These are phyloP conservation scores for Sesia bembeciformis DNA, from an alignment of 2,888 invertebrate genomes.

Conservation along the genomic window DNA sequence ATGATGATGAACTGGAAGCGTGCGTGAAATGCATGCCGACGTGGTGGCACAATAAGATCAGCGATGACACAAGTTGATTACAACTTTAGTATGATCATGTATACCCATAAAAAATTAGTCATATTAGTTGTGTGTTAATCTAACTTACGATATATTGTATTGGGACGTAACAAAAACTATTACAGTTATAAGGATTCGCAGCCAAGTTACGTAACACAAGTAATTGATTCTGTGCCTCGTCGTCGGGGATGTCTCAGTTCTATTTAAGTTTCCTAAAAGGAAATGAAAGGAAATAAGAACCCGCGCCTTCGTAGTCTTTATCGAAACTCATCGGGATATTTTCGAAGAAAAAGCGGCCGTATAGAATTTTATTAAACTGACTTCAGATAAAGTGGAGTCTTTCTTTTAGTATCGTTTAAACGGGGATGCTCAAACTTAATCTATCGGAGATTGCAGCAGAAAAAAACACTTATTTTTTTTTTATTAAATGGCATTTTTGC, in stretches of 20 bases:
- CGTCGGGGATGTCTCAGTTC: conserved; percentile 68
- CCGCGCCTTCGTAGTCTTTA: conserved; percentile 58
- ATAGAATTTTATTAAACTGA: conserved; percentile 47
- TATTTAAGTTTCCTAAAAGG: conserved; percentile 74
- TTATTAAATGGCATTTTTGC: too few species aligned
- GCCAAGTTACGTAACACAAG: conserved; percentile 58
- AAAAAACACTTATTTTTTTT: too few species aligned
- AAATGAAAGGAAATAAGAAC: conserved; percentile 72
- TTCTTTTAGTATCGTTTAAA: conserved; percentile 13
- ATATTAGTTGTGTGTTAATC: background rate
- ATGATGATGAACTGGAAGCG: too few species aligned
- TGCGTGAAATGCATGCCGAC: too few species aligned
- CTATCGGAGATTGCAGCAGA: too few species aligned
- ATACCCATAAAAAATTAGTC: too few species aligned
- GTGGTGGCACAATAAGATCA: too few species aligned
- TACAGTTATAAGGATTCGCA: background rate
- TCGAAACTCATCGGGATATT: conserved; percentile 65
- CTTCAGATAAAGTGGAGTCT: conserved; percentile 23
- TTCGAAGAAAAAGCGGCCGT: conserved; percentile 29
- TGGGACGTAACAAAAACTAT: background rate
- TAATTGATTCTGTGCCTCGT: conserved; percentile 68
- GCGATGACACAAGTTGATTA: too few species aligned
- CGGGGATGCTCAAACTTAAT: too few species aligned
- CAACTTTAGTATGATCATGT: too few species aligned
- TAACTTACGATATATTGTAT: background rate